phyloP scores from a whole-genome alignment of 2,797 vertebrate species.

The Notamacropus eugenii region DNA sequence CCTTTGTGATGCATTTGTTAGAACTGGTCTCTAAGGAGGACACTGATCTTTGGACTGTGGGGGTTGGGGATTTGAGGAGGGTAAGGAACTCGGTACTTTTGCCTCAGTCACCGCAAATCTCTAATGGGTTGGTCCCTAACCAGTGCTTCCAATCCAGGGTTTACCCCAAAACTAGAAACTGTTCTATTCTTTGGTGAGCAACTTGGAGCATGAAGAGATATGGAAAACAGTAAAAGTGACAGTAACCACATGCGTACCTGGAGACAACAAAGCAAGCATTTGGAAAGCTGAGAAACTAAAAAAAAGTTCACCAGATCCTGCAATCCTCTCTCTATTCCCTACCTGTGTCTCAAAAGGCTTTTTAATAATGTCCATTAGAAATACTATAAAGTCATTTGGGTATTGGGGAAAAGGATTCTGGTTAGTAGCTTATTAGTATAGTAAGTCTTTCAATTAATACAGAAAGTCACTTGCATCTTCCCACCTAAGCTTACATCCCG shows the following conservation, averaged over 20 bases:
- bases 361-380: neutral
- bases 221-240: neutral
- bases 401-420: neutral
- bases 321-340: neutral
- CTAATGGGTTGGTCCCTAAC: neutral
- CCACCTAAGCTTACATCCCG: neutral
- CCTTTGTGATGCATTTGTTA: neutral
- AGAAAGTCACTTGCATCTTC: neutral
- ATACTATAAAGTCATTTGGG: neutral
- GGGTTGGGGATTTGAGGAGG: neutral
- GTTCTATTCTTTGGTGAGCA: neutral
- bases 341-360: neutral
- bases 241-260: neutral
- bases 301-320: neutral
- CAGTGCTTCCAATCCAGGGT: neutral
- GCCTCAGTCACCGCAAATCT: no score
- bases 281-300: neutral
- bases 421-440: neutral
- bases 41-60: neutral
- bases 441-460: neutral
- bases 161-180: neutral
- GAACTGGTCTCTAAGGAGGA: neutral
- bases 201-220: neutral
- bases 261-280: neutral
- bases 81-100: neutral